Evolutionary conservation across 2,113 vertebrate species (phyloP), one percentile per base, ranked within the genome.

Genomic region (Bufo gargarizans): DNA sequence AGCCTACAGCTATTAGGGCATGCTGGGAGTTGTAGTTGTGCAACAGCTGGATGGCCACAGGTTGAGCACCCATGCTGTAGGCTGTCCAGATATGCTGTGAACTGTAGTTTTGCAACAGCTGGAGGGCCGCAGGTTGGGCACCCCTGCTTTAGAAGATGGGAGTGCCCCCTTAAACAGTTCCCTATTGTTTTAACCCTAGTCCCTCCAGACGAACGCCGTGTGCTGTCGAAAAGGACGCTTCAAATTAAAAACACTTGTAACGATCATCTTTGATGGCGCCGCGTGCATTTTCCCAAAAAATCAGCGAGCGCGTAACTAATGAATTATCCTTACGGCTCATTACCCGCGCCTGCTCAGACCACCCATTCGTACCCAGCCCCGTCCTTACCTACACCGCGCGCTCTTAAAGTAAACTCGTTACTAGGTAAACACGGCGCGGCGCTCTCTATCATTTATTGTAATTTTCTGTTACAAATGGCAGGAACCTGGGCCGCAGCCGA

Each of bases 391-490:
- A 49, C 71, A 74, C 67, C 3, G 43, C 72, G 10, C 72, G 17
- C 72, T 76, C 55, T 22, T 20, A 69, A 22, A 56, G 65, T 74
- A 85, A 85, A 86, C 71, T 19, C 2, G 10, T 14, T 33, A 50
- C 50, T 4, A 16, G 59, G 65, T 50, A 67, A 78, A 78, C 85
- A 65, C 47, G 49, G 69, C 72, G 55, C 74, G 49, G 61, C 22
- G 58, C 11, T 20, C 72, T 0, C 12, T 78, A 65, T 79, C 58
- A 77, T 86, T 67, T 20, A 77, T 78, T 67, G 76, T 86, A 86
- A 86, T 86, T 78, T 79, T 43, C 49, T 11, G 67, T 77, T 65
- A 53, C 58, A 86, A 67, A 86, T 65, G 76, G 72, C 72, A 61
- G 74, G 58, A 77, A 77, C 65, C 45, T 43, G 16, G 63, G 65